phyloP scores from a whole-genome alignment of 2,797 vertebrate genomes.

The Clarias platycephalus region DNA sequence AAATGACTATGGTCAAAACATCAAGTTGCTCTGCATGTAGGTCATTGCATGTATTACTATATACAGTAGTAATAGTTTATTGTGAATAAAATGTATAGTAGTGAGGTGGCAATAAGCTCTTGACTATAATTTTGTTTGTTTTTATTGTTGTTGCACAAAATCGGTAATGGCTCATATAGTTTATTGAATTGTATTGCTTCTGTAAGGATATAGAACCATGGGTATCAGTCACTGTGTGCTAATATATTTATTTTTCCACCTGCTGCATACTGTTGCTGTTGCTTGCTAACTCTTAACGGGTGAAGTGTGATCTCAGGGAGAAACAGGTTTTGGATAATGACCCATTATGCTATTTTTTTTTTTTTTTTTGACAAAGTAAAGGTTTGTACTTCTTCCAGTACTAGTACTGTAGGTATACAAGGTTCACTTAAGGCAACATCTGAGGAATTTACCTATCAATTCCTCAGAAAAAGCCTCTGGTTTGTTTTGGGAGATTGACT shows the following conservation, averaged over 20 bases:
- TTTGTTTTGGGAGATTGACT: conserved; percentile 23
- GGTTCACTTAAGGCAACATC: background rate
- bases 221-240: background rate
- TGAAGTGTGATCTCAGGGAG: background rate
- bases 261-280: background rate
- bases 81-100: background rate
- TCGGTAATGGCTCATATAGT: background rate
- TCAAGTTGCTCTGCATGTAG: background rate
- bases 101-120: background rate
- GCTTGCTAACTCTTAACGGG: background rate
- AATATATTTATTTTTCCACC: background rate
- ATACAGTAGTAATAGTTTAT: background rate
- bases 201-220: background rate
- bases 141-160: background rate
- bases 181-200: background rate
- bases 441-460: conserved; percentile 7
- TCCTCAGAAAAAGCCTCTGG: background rate
- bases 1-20: background rate
- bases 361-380: background rate
- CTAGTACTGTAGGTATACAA: background rate
- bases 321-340: background rate
- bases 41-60: background rate
- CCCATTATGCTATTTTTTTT: background rate
- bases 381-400: background rate
- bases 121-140: background rate